A percentile compares a stretch with the other conserved stretches of the same genome.
Evolutionary conservation across 2,888 invertebrate species (phyloP).

Genomic region (Leucophenga montana): DNA sequence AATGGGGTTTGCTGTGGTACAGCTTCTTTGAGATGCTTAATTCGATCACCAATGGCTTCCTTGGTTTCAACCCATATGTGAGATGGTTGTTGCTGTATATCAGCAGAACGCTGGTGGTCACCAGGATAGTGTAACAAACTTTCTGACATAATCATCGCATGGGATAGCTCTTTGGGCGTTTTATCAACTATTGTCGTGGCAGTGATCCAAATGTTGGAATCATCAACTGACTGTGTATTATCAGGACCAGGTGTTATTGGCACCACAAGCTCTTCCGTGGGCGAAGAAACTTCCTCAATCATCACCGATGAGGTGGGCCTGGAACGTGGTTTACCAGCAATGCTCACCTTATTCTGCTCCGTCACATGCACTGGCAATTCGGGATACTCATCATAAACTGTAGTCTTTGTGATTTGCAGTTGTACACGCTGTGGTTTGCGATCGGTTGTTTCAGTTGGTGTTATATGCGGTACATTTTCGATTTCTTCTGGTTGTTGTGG

Average conservation of each 20-base stretch:
- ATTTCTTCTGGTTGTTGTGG: constrained; percentile 35
- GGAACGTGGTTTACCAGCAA: constrained; percentile 55
- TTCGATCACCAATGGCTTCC: constrained; percentile 75
- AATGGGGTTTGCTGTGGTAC: constrained; percentile 76
- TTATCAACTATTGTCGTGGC: constrained; percentile 48
- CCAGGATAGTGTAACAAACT: constrained; percentile 68
- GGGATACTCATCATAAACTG: constrained; percentile 62
- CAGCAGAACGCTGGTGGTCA: constrained; percentile 34
- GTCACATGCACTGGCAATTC: constrained; percentile 56
- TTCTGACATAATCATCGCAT: constrained; percentile 64
- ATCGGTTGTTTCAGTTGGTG: constrained; percentile 35
- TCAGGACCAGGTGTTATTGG: constrained; percentile 75
- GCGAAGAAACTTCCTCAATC: constrained; percentile 75
- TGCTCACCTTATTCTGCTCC: constrained; percentile 64
- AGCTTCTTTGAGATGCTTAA: constrained; percentile 74
- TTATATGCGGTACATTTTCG: constrained; percentile 48
- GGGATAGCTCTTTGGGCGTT: constrained; percentile 53
- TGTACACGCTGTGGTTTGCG: constrained; percentile 57
- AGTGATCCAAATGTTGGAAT: constrained; percentile 60
- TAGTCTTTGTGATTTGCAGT: constrained; percentile 66
- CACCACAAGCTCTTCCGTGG: constrained; percentile 73
- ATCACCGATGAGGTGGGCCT: constrained; percentile 74
- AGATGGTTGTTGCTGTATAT: constrained; percentile 26
- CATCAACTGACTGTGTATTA: constrained; percentile 48
- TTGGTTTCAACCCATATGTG: constrained; percentile 75